A percentile compares a stretch with the other conserved stretches of the same genome.
Evolutionary conservation across 2,888 invertebrate species (phyloP).

Genomic region (Chrysolina haemoptera): DNA sequence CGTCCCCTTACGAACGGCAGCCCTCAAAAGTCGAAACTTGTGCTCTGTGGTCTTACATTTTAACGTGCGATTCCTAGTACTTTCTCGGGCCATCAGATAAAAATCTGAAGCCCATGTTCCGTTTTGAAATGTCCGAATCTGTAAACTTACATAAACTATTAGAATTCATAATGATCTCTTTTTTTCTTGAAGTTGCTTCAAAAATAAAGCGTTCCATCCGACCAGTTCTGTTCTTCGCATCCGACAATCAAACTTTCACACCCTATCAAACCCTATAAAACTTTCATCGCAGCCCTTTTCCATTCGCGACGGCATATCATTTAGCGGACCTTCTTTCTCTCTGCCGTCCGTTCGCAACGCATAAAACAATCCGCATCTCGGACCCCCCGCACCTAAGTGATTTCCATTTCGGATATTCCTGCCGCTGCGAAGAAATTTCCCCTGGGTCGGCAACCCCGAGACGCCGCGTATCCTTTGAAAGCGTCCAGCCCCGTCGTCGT

Average conservation of each 20-base stretch:
- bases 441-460: conserved; percentile 14
- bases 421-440: conserved; percentile 19
- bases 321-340: not conserved
- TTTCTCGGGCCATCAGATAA: too few relatives aligned
- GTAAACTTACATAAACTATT: too few relatives aligned
- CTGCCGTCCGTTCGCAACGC: not conserved
- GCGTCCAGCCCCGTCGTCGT: conserved; percentile 12
- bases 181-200: too few relatives aligned
- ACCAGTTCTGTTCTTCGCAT: not conserved
- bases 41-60: too few relatives aligned
- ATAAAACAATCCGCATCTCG: conserved; percentile 12
- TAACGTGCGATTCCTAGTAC: too few relatives aligned
- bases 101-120: too few relatives aligned
- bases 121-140: too few relatives aligned
- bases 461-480: not conserved
- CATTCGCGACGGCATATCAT: not conserved
- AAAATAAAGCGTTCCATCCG: too few relatives aligned
- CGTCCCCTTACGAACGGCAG: too few relatives aligned
- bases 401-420: conserved; percentile 4
- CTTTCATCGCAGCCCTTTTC: not conserved
- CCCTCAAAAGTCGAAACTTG: too few relatives aligned
- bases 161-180: too few relatives aligned
- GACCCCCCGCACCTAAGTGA: conserved; percentile 13
- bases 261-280: not conserved
- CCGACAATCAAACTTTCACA: not conserved